These are phyloP conservation scores for Tragelaphus scriptus DNA, from an alignment of 2,113 vertebrate genomes.

Conservation along the genomic window DNA sequence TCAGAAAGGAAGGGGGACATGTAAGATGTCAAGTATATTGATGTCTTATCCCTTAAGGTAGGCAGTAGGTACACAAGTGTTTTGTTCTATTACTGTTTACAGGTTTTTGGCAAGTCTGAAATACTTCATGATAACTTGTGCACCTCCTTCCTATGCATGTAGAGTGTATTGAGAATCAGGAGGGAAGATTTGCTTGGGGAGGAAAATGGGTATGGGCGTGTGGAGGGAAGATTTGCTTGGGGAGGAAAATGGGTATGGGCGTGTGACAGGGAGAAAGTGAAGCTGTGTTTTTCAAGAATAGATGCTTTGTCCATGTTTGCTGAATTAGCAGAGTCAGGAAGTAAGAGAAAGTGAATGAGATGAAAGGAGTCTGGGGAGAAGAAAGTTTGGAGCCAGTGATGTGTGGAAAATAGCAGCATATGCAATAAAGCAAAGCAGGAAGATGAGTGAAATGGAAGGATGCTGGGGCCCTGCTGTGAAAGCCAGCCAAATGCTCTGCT, in stretches of 20 bases:
- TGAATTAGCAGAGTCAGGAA: slow-evolving; percentile 26
- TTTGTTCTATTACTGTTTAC: not conserved
- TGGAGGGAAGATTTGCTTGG: not conserved
- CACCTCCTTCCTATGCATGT: not conserved
- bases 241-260: not conserved
- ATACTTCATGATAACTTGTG: not conserved
- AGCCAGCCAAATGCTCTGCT: not conserved
- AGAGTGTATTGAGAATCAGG: not conserved
- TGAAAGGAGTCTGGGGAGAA: slow-evolving; percentile 60
- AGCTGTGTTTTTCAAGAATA: not conserved
- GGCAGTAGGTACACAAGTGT: not conserved
- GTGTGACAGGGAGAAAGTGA: not conserved
- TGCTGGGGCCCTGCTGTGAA: slow-evolving; percentile 8
- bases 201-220: not conserved
- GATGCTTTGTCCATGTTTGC: not conserved
- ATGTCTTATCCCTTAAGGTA: not conserved
- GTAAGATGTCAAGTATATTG: not conserved
- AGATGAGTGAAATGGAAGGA: slow-evolving; percentile 35
- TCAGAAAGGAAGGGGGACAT: not conserved
- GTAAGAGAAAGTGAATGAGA: slow-evolving; percentile 31
- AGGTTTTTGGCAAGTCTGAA: not conserved
- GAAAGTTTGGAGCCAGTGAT: slow-evolving; percentile 50
- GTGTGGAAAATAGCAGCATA: slow-evolving; percentile 66
- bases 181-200: not conserved
- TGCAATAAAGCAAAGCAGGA: slow-evolving; percentile 49